Evolutionary conservation across 1,140 invertebrate species (phyloP).

Genomic region (Oryzaephilus surinamensis): DNA sequence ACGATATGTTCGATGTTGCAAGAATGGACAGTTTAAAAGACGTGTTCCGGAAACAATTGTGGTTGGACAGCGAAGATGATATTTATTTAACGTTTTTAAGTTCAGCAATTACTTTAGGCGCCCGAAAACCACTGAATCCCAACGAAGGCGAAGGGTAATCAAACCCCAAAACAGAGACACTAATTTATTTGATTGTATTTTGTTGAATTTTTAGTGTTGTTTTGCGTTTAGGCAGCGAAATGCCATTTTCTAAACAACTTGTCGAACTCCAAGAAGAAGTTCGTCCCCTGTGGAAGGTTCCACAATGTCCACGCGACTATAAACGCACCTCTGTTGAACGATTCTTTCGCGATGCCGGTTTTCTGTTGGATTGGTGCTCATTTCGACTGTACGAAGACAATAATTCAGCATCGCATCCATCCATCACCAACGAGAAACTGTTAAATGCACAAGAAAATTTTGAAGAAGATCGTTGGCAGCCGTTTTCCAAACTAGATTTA

Average conservation of each 20-base stretch:
- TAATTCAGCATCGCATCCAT: slow-evolving; percentile 33
- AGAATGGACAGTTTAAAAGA: slow-evolving; percentile 60
- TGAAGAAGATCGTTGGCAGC: slow-evolving; percentile 42
- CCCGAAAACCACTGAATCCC: slow-evolving; percentile 66
- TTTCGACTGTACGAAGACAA: slow-evolving; percentile 53
- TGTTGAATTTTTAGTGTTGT: slow-evolving; percentile 53
- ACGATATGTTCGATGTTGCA: slow-evolving; percentile 60
- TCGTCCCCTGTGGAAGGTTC: slow-evolving; percentile 60
- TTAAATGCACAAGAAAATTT: slow-evolving; percentile 16
- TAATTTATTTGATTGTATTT: background rate
- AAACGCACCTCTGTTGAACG: slow-evolving; percentile 77
- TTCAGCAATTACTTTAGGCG: slow-evolving; percentile 72
- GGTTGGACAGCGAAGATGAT: slow-evolving; percentile 51
- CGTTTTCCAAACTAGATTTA: slow-evolving; percentile 45
- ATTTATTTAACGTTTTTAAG: slow-evolving; percentile 73
- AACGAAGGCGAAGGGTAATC: slow-evolving; percentile 73
- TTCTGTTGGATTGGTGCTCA: slow-evolving; percentile 80
- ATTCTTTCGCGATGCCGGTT: slow-evolving; percentile 64
- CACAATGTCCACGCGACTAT: slow-evolving; percentile 66
- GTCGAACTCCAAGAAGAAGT: slow-evolving; percentile 72
- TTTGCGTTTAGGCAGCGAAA: slow-evolving; percentile 63
- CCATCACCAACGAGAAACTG: slow-evolving; percentile 25
- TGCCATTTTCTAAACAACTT: slow-evolving; percentile 62
- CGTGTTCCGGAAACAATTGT: slow-evolving; percentile 57
- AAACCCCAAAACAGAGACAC: background rate